These are phyloP conservation scores for Drosophila parvula DNA, from an alignment of 1,140 invertebrate species.

Conservation along the genomic window DNA sequence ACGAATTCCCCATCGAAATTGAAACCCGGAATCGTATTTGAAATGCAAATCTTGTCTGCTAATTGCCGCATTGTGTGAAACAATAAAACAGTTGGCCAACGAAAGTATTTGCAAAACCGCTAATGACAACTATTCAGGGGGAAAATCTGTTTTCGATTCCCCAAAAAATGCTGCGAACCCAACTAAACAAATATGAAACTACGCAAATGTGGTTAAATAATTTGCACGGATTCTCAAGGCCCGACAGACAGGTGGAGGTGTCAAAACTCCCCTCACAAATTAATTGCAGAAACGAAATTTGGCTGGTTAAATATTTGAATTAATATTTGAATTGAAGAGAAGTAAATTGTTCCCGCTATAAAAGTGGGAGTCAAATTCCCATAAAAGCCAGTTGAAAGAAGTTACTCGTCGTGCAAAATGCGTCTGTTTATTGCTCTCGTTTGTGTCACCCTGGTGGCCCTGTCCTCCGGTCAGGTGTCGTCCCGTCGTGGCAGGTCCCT, in stretches of 20 bases:
- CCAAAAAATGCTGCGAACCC: conserved; percentile 3
- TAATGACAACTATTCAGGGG: conserved; percentile 57
- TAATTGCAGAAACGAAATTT: conserved; percentile 40
- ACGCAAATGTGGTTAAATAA: conserved; percentile 38
- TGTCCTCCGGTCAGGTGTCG: conserved; percentile 42
- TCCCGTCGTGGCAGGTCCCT: conserved; percentile 24
- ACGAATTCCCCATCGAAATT: conserved; percentile 2
- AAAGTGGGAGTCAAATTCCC: conserved; percentile 11
- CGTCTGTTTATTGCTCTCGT: conserved; percentile 49
- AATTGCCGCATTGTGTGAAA: conserved; percentile 34
- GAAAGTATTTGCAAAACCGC: conserved; percentile 20
- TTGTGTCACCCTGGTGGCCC: conserved; percentile 31
- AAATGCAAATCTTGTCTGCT: not conserved
- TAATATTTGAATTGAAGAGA: conserved; percentile 4
- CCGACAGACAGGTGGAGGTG: conserved; percentile 5
- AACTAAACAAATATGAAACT: conserved; percentile 41
- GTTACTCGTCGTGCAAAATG: conserved; percentile 39
- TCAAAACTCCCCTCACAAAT: conserved; percentile 16
- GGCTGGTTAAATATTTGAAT: conserved; percentile 40
- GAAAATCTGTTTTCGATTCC: conserved; percentile 35
- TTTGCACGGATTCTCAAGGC: conserved; percentile 51
- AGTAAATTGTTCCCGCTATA: conserved; percentile 25
- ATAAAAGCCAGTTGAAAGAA: conserved; percentile 35
- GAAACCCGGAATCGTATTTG: conserved; percentile 1
- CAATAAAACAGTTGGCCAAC: conserved; percentile 40